A percentile compares a stretch with the other conserved stretches of the same genome.
Conservation (phyloP, 2,113 vertebrate genomes). For the Terrapene triunguis region DNA sequence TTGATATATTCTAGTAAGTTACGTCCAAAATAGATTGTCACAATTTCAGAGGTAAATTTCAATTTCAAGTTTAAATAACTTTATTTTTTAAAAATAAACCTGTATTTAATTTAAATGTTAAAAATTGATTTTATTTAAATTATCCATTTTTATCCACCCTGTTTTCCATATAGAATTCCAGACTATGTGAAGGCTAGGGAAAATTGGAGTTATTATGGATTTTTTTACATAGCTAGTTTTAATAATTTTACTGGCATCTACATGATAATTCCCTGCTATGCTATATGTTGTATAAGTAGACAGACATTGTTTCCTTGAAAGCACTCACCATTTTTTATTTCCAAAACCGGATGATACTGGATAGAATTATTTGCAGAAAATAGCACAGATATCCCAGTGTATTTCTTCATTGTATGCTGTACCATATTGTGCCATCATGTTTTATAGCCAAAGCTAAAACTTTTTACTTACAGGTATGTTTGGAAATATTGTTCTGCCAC, state of each 20-base stretch:
- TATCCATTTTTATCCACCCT: not conserved
- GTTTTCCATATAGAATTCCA: not conserved
- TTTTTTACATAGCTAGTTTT: not conserved
- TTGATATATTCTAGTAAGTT: not conserved
- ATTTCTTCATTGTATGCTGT: not conserved
- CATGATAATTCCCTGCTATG: not conserved
- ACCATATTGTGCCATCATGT: not conserved
- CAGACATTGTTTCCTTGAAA: not conserved
- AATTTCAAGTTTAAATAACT: not conserved
- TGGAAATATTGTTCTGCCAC: not conserved
- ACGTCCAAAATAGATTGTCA: not conserved
- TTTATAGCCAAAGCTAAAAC: not conserved
- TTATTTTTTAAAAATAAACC: not conserved
- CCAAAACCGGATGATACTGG: not conserved
- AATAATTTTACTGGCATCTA: not conserved
- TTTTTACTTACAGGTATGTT: not conserved
- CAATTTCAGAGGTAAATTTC: not conserved
- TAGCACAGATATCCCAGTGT: not conserved
- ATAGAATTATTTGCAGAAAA: not conserved
- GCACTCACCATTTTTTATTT: not conserved
- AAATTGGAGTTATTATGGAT: not conserved
- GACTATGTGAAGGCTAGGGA: not conserved
- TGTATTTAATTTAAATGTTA: not conserved
- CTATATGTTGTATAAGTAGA: not conserved
- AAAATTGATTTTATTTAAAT: not conserved